Evolutionary conservation across 1,140 invertebrate genomes (phyloP).

Genomic region (Papilio polytes): DNA sequence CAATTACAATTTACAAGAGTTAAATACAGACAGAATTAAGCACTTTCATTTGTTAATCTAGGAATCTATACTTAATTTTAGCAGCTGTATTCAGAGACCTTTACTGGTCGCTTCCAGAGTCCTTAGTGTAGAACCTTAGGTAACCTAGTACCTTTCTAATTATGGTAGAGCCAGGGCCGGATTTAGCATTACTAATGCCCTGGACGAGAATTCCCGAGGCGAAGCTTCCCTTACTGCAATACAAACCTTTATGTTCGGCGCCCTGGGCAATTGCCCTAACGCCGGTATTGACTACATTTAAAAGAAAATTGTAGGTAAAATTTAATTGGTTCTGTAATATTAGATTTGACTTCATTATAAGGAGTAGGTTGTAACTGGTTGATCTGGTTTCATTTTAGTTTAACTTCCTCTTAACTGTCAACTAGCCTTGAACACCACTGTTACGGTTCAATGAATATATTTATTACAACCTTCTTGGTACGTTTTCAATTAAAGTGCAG

Average conservation of each 20-base stretch:
- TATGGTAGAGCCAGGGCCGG: no score
- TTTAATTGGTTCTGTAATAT: neutral
- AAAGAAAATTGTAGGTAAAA: neutral
- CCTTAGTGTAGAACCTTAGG: no score
- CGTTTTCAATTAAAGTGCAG: neutral
- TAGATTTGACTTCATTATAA: neutral
- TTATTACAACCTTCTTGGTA: neutral
- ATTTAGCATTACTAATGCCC: no score
- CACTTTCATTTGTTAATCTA: neutral
- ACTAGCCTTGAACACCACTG: neutral
- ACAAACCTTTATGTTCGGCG: no score
- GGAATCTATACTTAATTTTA: neutral
- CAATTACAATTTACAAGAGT: neutral
- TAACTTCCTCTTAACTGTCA: conserved; percentile 17
- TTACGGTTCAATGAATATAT: conserved; percentile 4
- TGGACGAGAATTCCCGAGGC: no score
- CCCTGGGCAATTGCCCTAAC: no score
- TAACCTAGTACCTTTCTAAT: no score
- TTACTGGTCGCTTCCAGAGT: no score
- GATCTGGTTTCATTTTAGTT: neutral
- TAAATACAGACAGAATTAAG: neutral
- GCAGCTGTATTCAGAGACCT: no score
- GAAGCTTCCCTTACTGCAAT: no score
- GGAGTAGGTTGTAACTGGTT: conserved; percentile 2
- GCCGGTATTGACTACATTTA: neutral